Conservation (phyloP, 2,888 invertebrate genomes). For the Machimus atricapillus region DNA sequence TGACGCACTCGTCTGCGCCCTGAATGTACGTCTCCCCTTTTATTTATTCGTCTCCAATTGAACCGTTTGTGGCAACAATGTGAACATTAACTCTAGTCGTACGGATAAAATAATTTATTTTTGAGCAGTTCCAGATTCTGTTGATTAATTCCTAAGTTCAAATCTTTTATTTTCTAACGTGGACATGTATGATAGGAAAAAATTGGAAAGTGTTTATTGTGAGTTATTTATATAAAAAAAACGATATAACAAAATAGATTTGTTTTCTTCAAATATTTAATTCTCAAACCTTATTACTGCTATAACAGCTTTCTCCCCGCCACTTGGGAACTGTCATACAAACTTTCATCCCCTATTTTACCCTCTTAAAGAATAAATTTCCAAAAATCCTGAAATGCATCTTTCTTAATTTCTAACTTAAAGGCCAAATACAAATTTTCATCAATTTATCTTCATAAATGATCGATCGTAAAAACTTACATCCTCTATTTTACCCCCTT, state of each 20-base stretch:
- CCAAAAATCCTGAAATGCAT: too few species aligned
- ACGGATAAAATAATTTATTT: slow-evolving; percentile 12
- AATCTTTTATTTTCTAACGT: slow-evolving; percentile 24
- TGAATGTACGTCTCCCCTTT: neutral
- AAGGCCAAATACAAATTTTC: too few species aligned
- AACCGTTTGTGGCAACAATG: neutral
- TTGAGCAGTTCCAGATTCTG: slow-evolving; percentile 24
- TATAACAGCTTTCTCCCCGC: too few species aligned
- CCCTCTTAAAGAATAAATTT: too few species aligned
- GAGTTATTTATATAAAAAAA: slow-evolving; percentile 35
- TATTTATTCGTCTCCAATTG: neutral
- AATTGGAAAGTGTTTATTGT: slow-evolving; percentile 33
- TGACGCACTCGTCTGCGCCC: neutral
- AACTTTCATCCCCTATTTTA: too few species aligned
- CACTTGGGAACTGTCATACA: too few species aligned
- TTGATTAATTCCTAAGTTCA: slow-evolving; percentile 30
- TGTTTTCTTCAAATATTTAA: neutral
- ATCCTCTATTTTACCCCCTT: too few species aligned
- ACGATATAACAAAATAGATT: neutral
- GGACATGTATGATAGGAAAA: slow-evolving; percentile 32
- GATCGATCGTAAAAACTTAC: too few species aligned
- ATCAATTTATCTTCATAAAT: too few species aligned
- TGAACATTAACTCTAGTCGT: slow-evolving; percentile 33
- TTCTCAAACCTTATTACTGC: neutral
- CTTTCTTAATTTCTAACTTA: too few species aligned